These are phyloP conservation scores for Eupithecia exiguata DNA, from an alignment of 2,888 invertebrate genomes.

Conservation along the genomic window DNA sequence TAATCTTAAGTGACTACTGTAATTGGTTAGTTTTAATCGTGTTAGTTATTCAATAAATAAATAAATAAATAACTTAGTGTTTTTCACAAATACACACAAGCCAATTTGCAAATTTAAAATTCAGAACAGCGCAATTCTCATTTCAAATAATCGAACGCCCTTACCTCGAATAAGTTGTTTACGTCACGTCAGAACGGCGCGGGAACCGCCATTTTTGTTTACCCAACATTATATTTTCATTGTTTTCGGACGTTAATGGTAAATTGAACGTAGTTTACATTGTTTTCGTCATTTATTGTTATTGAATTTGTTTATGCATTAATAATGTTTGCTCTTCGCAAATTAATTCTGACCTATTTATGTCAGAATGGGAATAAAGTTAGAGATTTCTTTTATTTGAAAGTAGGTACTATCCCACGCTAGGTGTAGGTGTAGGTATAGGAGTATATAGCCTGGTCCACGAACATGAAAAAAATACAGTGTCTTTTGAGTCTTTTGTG, in stretches of 20 bases:
- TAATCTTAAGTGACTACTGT: too few species aligned
- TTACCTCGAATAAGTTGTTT: constrained; percentile 44
- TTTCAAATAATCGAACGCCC: constrained; percentile 9
- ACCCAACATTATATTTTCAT: constrained; percentile 37
- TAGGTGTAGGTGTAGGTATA: too few species aligned
- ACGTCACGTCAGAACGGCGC: constrained; percentile 46
- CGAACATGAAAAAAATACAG: too few species aligned
- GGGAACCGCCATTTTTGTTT: constrained; percentile 42
- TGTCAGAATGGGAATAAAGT: neutral
- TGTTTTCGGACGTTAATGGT: constrained; percentile 37
- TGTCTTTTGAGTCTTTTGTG: too few species aligned
- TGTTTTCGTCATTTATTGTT: constrained; percentile 20
- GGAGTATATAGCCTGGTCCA: too few species aligned
- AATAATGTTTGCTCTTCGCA: neutral
- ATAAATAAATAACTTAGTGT: too few species aligned
- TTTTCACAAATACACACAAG: neutral
- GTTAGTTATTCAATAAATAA: too few species aligned
- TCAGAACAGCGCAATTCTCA: neutral
- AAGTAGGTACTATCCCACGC: too few species aligned
- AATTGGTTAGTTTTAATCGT: too few species aligned
- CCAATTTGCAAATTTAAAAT: neutral
- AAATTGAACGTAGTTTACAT: constrained; percentile 35
- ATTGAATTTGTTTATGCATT: constrained; percentile 13
- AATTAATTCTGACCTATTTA: neutral
- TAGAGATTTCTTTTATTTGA: too few species aligned